Evolutionary conservation across 2,113 vertebrate species (phyloP).

Genomic region (Neodon shergylaensis): DNA sequence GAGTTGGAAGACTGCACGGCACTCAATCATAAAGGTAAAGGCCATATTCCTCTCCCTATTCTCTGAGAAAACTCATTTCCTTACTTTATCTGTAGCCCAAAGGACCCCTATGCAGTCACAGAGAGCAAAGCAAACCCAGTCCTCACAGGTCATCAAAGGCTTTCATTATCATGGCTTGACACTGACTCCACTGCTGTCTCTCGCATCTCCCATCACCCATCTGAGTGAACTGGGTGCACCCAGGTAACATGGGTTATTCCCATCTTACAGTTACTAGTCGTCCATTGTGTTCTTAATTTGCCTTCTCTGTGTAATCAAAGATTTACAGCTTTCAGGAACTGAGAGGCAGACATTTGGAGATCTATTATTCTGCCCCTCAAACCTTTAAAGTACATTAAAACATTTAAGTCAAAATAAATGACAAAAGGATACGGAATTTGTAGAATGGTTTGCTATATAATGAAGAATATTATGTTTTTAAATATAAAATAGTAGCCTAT

Average conservation of each 20-base stretch:
- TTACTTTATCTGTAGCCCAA: neutral
- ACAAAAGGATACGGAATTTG: neutral
- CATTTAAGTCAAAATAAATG: neutral
- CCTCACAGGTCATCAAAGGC: neutral
- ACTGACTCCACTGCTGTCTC: neutral
- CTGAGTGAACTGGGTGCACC: neutral
- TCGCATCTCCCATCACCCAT: neutral
- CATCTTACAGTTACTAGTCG: neutral
- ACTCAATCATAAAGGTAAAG: neutral
- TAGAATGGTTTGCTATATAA: neutral
- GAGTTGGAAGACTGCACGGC: neutral
- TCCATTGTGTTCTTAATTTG: neutral
- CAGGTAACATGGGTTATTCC: neutral
- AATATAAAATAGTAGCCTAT: neutral
- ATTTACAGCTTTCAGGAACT: neutral
- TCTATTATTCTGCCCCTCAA: neutral
- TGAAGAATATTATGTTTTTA: neutral
- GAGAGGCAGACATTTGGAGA: neutral
- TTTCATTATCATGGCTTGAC: neutral
- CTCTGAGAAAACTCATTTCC: neutral
- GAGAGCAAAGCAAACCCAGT: neutral
- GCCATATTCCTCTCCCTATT: neutral
- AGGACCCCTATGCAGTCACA: neutral
- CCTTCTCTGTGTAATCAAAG: neutral
- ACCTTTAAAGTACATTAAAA: neutral